These are phyloP conservation scores for Oxygymnocypris stewartii DNA, from an alignment of 2,113 vertebrate species.

Conservation along the genomic window DNA sequence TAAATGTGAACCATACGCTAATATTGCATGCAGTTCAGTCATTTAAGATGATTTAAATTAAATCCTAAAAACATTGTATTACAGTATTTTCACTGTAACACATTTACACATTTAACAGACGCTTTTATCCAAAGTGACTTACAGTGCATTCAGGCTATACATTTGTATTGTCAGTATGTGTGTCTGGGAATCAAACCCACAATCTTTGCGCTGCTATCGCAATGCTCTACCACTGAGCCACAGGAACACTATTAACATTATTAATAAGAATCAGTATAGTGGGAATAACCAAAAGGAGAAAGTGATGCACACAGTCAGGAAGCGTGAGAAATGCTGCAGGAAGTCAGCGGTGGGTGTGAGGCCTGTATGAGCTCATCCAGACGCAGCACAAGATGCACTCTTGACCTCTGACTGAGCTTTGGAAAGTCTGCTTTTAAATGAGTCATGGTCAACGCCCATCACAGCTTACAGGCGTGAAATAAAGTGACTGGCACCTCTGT, in stretches of 20 bases:
- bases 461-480: neutral
- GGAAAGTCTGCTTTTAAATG: slow-evolving; percentile 17
- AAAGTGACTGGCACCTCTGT: slow-evolving; percentile 17
- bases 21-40: neutral
- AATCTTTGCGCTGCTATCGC: too few relatives aligned
- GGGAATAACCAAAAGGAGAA: slow-evolving; percentile 26
- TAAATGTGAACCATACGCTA: neutral
- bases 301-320: slow-evolving; percentile 40
- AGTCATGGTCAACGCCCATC: slow-evolving; percentile 37
- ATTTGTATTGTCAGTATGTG: too few relatives aligned
- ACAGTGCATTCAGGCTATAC: too few relatives aligned
- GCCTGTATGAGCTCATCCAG: slow-evolving; percentile 38
- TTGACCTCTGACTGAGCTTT: slow-evolving; percentile 21
- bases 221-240: too few relatives aligned
- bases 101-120: too few relatives aligned
- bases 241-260: too few relatives aligned
- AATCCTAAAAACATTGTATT: neutral
- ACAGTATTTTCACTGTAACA: neutral
- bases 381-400: slow-evolving; percentile 36
- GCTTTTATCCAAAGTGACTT: too few relatives aligned
- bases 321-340: slow-evolving; percentile 35
- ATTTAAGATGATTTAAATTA: neutral
- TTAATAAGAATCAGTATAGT: neutral
- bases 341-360: slow-evolving; percentile 46
- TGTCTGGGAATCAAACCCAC: too few relatives aligned